Conservation (phyloP, 2,888 invertebrate species). For the Athalia cordata region DNA sequence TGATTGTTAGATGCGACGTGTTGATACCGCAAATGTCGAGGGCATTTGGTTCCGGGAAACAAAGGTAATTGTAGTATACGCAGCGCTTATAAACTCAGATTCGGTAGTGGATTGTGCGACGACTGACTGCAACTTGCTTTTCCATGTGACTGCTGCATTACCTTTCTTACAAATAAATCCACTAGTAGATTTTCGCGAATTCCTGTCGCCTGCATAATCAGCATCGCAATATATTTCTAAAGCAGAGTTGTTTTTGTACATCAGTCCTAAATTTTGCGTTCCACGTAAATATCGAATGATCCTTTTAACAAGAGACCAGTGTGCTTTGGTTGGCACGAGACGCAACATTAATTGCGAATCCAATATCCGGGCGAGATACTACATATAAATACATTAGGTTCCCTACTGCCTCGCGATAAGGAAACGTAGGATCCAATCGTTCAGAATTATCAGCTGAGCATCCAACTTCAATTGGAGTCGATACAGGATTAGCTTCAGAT, state of each 20-base stretch:
- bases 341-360: too few relatives aligned
- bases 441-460: too few relatives aligned
- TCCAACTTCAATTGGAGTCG: background rate
- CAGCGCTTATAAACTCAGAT: too few relatives aligned
- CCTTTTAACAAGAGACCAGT: conserved; percentile 47
- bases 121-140: too few relatives aligned
- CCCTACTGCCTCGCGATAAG: background rate
- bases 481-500: background rate
- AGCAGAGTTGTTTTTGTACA: conserved; percentile 36
- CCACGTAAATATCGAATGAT: conserved; percentile 47
- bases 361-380: background rate
- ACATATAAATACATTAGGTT: background rate
- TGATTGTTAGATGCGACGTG: too few relatives aligned
- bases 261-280: conserved; percentile 46
- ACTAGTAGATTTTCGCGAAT: conserved; percentile 50
- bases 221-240: conserved; percentile 53
- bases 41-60: too few relatives aligned
- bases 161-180: conserved; percentile 50
- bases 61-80: too few relatives aligned
- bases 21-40: too few relatives aligned
- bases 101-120: too few relatives aligned
- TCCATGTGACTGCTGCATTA: conserved; percentile 48
- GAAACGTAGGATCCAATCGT: too few relatives aligned
- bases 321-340: conserved; percentile 44
- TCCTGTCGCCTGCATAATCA: conserved; percentile 52